These are phyloP conservation scores for Drosophila bocki DNA, from an alignment of 1,140 invertebrate genomes.

Conservation along the genomic window DNA sequence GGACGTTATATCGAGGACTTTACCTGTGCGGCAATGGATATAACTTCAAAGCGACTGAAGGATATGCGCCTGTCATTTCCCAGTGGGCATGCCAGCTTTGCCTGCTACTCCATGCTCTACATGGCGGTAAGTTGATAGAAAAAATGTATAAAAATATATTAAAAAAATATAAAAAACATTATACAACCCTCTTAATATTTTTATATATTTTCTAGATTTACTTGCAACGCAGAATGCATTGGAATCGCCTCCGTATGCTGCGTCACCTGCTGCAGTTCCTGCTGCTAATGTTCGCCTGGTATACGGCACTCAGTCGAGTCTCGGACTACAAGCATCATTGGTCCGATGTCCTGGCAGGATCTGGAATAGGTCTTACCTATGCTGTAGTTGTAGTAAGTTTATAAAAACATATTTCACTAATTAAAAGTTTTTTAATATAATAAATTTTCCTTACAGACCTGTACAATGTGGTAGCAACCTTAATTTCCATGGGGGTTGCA, in stretches of 20 bases:
- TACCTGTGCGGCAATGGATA: conserved; percentile 87
- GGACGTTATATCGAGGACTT: conserved; percentile 89
- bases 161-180: background rate
- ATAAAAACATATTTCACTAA: background rate
- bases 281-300: conserved; percentile 91
- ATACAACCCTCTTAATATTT: background rate
- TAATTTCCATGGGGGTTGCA: conserved; percentile 27
- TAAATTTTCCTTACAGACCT: conserved; percentile 42
- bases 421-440: background rate
- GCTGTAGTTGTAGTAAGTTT: conserved; percentile 87
- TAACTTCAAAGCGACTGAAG: conserved; percentile 87
- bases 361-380: conserved; percentile 86
- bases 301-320: conserved; percentile 93
- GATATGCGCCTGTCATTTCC: conserved; percentile 92
- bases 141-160: no score
- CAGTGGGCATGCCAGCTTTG: conserved; percentile 93
- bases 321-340: conserved; percentile 99
- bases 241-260: conserved; percentile 90
- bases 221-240: conserved; percentile 91
- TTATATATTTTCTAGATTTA: conserved; percentile 89
- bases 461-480: conserved; percentile 53
- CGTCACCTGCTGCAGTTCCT: conserved; percentile 91
- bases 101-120: conserved; percentile 92
- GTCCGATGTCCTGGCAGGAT: conserved; percentile 87
- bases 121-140: conserved; percentile 88